Percentiles rank a stretch among this genome's conserved stretches.
Evolutionary conservation across 2,113 vertebrate genomes (phyloP).

Genomic region (Beaufortia kweichowensis): DNA sequence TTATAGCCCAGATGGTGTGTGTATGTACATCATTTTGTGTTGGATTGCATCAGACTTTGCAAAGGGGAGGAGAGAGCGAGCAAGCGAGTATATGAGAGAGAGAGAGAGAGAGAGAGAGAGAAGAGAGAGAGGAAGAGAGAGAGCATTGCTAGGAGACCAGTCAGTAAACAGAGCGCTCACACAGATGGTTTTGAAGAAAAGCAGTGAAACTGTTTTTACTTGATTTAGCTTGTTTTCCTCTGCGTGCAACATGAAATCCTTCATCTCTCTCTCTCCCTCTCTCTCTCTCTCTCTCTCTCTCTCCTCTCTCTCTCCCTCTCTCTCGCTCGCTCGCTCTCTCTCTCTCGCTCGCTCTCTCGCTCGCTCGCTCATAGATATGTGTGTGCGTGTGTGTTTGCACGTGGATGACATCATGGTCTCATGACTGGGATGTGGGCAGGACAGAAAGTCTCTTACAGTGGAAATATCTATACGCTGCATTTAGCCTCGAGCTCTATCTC

Average conservation of each 20-base stretch:
- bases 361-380: not conserved
- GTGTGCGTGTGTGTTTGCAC: constrained; percentile 24
- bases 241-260: not conserved
- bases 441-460: constrained; percentile 27
- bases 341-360: not conserved
- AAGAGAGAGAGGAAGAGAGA: constrained; percentile 26
- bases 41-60: constrained; percentile 59
- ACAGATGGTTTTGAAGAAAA: constrained; percentile 43
- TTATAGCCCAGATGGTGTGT: constrained; percentile 30
- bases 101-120: constrained; percentile 15
- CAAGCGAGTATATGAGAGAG: not conserved
- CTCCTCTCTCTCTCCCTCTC: not conserved
- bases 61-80: constrained; percentile 25
- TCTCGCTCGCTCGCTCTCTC: not conserved
- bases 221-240: constrained; percentile 39
- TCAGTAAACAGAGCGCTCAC: constrained; percentile 51
- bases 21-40: constrained; percentile 53
- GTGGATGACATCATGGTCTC: constrained; percentile 47
- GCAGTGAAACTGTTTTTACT: constrained; percentile 29
- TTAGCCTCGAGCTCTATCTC: constrained; percentile 49
- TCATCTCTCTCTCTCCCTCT: not conserved
- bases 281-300: not conserved
- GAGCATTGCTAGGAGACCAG: constrained; percentile 57
- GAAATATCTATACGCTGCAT: constrained; percentile 39
- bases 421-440: constrained; percentile 32